Percentiles rank a stretch among this genome's conserved stretches.
Conservation (phyloP, 2,797 vertebrate species). For the Bradypodion pumilum region DNA sequence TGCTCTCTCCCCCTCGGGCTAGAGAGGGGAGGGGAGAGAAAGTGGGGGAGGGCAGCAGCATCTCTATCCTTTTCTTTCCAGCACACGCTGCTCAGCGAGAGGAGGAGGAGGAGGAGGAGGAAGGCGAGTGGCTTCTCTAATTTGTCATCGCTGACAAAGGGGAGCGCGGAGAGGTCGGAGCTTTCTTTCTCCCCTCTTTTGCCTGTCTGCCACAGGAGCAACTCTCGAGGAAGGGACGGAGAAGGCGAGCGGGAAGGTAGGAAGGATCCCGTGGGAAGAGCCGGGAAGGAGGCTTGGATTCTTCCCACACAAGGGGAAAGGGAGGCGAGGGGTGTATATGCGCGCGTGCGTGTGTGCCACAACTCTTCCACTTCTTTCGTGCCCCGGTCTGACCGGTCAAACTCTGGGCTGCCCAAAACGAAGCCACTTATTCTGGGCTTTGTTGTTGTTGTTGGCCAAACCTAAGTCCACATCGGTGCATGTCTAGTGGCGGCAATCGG, state of each 20-base stretch:
- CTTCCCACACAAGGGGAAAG: no score
- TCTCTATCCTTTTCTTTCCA: conserved; percentile 69
- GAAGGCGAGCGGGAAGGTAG: neutral
- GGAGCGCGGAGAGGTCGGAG: conserved; percentile 70
- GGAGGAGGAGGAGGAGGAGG: conserved; percentile 37
- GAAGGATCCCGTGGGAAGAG: neutral
- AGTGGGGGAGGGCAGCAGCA: conserved; percentile 60
- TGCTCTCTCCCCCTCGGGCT: no score
- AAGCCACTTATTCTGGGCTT: no score
- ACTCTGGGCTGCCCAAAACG: no score
- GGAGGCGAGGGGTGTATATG: no score
- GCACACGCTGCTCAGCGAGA: conserved; percentile 25
- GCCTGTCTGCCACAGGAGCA: conserved; percentile 2
- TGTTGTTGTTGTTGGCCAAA: no score
- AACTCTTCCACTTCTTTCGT: no score
- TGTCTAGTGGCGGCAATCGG: no score
- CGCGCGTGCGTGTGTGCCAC: no score
- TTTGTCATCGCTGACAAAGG: conserved; percentile 73
- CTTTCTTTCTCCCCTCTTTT: conserved; percentile 18
- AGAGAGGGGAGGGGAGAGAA: conserved; percentile 36
- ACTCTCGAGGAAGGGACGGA: conserved; percentile 24
- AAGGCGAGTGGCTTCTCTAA: conserved; percentile 52
- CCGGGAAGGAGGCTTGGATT: neutral
- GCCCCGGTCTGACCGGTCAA: no score
- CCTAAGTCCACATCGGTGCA: no score